These are phyloP conservation scores for Vicugna pacos DNA, from an alignment of 2,113 vertebrate genomes.

Conservation along the genomic window DNA sequence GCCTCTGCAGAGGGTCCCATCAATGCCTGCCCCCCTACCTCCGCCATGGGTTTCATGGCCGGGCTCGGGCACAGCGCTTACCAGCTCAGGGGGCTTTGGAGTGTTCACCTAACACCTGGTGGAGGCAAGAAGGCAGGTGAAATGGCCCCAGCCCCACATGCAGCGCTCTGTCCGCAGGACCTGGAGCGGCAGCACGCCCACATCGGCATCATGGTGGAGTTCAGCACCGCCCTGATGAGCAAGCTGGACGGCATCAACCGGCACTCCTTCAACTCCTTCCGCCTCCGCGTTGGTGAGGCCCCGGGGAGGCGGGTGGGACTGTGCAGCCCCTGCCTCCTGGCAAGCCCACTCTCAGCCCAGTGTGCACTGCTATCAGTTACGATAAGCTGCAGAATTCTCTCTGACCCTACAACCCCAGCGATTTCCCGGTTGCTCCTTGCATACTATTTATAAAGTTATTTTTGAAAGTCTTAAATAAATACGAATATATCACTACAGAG, in stretches of 20 bases:
- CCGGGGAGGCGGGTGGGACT: rapidly evolving
- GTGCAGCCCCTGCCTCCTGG: background rate
- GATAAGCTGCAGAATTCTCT: background rate
- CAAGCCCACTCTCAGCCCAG: rapidly evolving
- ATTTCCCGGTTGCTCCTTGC: background rate
- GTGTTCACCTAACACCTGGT: rapidly evolving
- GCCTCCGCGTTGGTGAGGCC: slow-evolving; percentile 94
- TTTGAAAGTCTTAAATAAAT: background rate
- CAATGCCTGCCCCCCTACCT: background rate
- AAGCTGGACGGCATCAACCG: slow-evolving; percentile 99
- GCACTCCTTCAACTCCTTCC: slow-evolving; percentile 98
- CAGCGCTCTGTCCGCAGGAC: slow-evolving; percentile 86
- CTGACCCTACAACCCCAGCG: background rate
- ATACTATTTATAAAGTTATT: background rate
- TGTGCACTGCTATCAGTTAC: rapidly evolving
- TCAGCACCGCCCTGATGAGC: slow-evolving; percentile 95
- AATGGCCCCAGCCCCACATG: rapidly evolving
- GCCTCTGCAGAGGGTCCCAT: background rate
- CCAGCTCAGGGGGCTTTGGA: background rate
- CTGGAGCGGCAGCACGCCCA: slow-evolving; percentile 93
- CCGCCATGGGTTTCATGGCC: background rate
- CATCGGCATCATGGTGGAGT: slow-evolving; percentile 98
- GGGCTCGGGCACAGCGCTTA: rapidly evolving
- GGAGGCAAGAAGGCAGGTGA: rapidly evolving
- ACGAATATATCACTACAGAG: background rate